phyloP scores from a whole-genome alignment of 2,888 invertebrate species.

The Lissonota sp. region DNA sequence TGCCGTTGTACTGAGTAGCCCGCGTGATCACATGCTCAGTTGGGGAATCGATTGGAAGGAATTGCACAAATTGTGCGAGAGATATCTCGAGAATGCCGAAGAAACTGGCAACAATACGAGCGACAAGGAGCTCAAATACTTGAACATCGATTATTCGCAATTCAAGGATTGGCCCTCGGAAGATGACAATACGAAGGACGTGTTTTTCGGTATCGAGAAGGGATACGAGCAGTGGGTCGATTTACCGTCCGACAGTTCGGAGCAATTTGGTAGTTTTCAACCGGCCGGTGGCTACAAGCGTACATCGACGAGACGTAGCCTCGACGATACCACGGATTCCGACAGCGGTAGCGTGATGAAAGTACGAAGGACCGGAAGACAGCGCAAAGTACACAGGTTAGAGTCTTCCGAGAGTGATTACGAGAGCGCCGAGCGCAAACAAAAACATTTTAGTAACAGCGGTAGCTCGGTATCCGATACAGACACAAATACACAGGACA shows the following conservation, averaged over 20 bases:
- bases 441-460: constrained; percentile 75
- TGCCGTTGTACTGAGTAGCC: constrained; percentile 89
- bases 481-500: constrained; percentile 84
- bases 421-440: constrained; percentile 78
- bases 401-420: constrained; percentile 82
- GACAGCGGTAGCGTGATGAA: constrained; percentile 79
- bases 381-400: constrained; percentile 77
- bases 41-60: constrained; percentile 88
- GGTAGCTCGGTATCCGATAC: constrained; percentile 81
- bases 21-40: constrained; percentile 89
- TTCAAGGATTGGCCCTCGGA: constrained; percentile 88
- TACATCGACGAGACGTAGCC: constrained; percentile 74
- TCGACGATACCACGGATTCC: constrained; percentile 80
- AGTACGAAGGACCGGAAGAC: constrained; percentile 73
- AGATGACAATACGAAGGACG: constrained; percentile 85
- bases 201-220: constrained; percentile 87
- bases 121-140: constrained; percentile 89
- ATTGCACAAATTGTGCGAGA: constrained; percentile 85
- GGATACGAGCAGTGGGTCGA: constrained; percentile 85
- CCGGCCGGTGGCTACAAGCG: constrained; percentile 77
- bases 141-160: constrained; percentile 89
- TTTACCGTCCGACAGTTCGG: constrained; percentile 77
- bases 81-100: constrained; percentile 85
- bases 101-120: constrained; percentile 87
- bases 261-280: constrained; percentile 79